These are phyloP conservation scores for Trachops cirrhosus DNA, from an alignment of 2,797 vertebrate genomes.

Conservation along the genomic window DNA sequence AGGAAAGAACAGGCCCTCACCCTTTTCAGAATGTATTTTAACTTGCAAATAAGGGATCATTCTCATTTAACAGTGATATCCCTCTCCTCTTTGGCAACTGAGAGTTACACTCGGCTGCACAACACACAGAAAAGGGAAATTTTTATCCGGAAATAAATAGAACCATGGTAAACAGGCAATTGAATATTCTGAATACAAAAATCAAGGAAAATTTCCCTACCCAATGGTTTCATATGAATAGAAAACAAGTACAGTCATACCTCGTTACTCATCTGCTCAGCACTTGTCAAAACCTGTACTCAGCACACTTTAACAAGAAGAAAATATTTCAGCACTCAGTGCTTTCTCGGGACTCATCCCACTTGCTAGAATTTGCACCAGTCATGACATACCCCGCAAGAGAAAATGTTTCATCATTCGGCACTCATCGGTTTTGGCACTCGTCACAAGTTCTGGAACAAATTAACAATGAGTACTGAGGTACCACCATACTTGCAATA, in stretches of 20 bases:
- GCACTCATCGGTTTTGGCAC: background rate
- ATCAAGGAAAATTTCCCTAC: conserved; percentile 42
- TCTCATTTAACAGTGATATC: background rate
- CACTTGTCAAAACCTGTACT: background rate
- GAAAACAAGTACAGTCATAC: background rate
- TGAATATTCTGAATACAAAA: conserved; percentile 54
- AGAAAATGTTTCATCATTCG: background rate
- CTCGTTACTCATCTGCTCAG: background rate
- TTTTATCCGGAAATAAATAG: conserved; percentile 53
- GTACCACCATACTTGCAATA: background rate
- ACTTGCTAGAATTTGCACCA: background rate
- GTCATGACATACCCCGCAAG: background rate
- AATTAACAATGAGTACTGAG: background rate
- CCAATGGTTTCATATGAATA: background rate
- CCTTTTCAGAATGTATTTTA: conserved; percentile 37
- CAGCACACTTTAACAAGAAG: background rate
- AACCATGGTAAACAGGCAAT: conserved; percentile 45
- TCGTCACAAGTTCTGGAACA: background rate
- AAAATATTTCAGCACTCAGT: background rate
- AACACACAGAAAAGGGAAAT: background rate
- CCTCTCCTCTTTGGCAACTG: conserved; percentile 12
- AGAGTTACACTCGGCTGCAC: conserved; percentile 5
- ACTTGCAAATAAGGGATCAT: conserved; percentile 44
- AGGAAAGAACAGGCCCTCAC: background rate
- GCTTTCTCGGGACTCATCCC: background rate